A percentile compares a stretch with the other conserved stretches of the same genome.
Evolutionary conservation across 2,797 vertebrate species (phyloP).

Genomic region (Acrocephalus scirpaceus): DNA sequence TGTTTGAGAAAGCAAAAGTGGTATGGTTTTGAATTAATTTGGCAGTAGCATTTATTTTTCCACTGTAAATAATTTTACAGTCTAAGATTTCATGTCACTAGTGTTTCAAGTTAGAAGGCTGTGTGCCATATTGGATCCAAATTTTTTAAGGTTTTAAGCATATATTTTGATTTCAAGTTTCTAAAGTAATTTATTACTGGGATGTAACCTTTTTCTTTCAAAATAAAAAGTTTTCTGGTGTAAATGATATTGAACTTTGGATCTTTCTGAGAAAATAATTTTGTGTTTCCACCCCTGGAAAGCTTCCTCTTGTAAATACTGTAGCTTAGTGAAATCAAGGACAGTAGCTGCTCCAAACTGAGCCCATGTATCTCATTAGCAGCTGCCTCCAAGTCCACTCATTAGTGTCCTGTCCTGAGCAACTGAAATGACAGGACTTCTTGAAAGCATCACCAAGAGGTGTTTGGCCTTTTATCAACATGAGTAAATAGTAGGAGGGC

Average conservation of each 20-base stretch:
- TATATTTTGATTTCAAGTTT: background rate
- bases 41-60: background rate
- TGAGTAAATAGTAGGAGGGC: background rate
- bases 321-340: background rate
- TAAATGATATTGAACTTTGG: background rate
- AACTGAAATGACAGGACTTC: background rate
- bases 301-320: background rate
- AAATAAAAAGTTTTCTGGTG: background rate
- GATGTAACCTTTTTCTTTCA: background rate
- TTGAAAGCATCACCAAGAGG: background rate
- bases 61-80: background rate
- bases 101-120: background rate
- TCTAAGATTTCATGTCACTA: background rate
- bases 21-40: background rate
- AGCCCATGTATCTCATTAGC: background rate
- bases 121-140: background rate
- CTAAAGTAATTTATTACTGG: background rate
- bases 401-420: background rate
- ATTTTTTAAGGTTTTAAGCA: background rate
- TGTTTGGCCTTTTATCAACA: background rate
- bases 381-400: background rate
- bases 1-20: background rate
- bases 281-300: background rate
- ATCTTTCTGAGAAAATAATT: background rate
- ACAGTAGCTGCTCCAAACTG: background rate